These are phyloP conservation scores for Gastracanthus pulcherrimus DNA, from an alignment of 2,888 invertebrate genomes.

Conservation along the genomic window DNA sequence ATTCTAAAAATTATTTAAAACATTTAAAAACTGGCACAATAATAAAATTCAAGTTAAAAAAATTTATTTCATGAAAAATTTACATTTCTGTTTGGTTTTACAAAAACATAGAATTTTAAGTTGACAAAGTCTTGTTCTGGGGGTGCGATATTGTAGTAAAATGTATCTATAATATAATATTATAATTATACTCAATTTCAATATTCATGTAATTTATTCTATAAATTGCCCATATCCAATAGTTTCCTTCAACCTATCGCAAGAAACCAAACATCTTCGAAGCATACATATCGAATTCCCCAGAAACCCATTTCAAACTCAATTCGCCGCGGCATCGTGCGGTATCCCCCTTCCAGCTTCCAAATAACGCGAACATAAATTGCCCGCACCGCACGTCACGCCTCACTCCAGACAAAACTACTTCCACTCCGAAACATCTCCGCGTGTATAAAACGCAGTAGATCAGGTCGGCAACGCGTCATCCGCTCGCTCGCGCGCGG, in stretches of 20 bases:
- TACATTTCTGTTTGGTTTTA: no score
- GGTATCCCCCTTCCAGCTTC: background rate
- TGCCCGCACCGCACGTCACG: background rate
- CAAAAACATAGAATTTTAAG: no score
- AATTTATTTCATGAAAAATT: background rate
- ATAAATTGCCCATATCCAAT: background rate
- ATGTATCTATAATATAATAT: no score
- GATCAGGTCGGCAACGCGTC: slow-evolving; percentile 39
- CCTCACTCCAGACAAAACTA: no score
- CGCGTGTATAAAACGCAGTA: slow-evolving; percentile 13
- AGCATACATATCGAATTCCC: no score
- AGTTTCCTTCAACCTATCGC: background rate
- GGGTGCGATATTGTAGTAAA: no score
- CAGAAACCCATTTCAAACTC: slow-evolving; percentile 46
- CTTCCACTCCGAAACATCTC: no score
- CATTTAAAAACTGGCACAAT: no score
- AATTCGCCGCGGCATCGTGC: slow-evolving; percentile 6
- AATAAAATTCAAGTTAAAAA: no score
- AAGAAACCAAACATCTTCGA: background rate
- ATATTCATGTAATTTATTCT: background rate
- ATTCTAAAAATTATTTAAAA: no score
- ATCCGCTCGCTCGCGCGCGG: background rate
- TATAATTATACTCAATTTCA: background rate
- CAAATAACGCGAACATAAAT: background rate
- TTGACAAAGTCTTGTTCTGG: no score